Percentiles rank a stretch among this genome's conserved stretches.
phyloP scores from a whole-genome alignment of 2,797 vertebrate genomes.

The Labroides dimidiatus region DNA sequence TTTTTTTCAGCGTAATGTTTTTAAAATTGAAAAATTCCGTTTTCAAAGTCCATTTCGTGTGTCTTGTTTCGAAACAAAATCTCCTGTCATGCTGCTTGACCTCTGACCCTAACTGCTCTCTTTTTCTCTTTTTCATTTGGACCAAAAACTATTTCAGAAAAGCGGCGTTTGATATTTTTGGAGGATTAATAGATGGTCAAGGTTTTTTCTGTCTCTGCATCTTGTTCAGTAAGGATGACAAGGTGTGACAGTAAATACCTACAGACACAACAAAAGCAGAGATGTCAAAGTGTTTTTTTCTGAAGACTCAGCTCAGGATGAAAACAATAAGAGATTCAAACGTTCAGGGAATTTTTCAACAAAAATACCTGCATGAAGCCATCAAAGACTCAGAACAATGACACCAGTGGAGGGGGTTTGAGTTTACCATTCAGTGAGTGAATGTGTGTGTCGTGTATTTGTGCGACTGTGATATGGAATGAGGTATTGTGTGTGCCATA shows the following conservation, averaged over 20 bases:
- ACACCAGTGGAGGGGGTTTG: not conserved
- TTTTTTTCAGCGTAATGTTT: no score
- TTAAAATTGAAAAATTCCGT: no score
- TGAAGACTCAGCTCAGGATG: not conserved
- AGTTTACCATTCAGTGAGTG: slow-evolving; percentile 19
- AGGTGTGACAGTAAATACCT: slow-evolving; percentile 39
- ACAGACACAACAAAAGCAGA: slow-evolving; percentile 9
- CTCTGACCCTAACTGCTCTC: no score
- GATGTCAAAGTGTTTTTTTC: slow-evolving; percentile 20
- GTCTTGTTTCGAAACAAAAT: no score
- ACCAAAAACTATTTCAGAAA: not conserved
- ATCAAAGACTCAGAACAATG: slow-evolving; percentile 49
- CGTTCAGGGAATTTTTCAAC: slow-evolving; percentile 58
- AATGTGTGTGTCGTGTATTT: slow-evolving; percentile 8
- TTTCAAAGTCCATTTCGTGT: no score
- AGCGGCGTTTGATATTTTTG: not conserved
- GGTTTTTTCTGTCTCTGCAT: slow-evolving; percentile 9
- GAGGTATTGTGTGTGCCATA: not conserved
- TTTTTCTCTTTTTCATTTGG: no score
- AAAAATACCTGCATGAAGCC: slow-evolving; percentile 74
- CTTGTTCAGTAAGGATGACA: slow-evolving; percentile 7
- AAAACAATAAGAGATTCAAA: slow-evolving; percentile 53
- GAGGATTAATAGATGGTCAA: not conserved
- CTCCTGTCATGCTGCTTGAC: no score
- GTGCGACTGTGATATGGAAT: not conserved